Base-by-base conservation (phyloP, 2,888 invertebrate genomes). In the Campoplex capitator region DNA sequence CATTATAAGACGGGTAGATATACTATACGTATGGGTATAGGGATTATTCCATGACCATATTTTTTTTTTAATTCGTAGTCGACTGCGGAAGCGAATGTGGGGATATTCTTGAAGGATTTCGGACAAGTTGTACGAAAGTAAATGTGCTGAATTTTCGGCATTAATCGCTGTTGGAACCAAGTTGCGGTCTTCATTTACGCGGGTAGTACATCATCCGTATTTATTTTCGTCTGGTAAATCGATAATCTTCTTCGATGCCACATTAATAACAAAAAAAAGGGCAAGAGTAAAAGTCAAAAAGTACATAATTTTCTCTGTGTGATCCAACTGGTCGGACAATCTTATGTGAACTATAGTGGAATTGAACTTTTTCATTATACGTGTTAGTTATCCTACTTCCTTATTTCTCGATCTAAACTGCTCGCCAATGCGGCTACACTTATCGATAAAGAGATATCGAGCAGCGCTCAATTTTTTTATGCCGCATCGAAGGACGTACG, bases 371-470 rank as follows among this genome's bases (percentile, higher is more conserved):
- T 58, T 58, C 0, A 11, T 62, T 32, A 23, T 70, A 42, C 23
- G 13, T 4, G 28, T 70, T 45, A 0, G 13, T 51, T 32, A 28
- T 51, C 48, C 71, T 42, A 70, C 28, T 70, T 70, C 16, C 45
- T 71, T 45, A n/a, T 45, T 68, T 54, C 45, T 75, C 28, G 42
- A 82, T n/a, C 74, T 0, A 48, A 45, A 58, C 18, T 23, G 23
- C 23, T 23, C 38, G 38, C 2, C 67, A 71, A 79, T 68, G n/a
- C n/a, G 58, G 45, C 68, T 13, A 38, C 56, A 48, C 48, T 84
- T 79, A 83, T 84, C 84, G 75, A 80, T 75, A 79, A 80, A 70
- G 74, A 84, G 84, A 84, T 79, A 84, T n/a, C 79, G 62, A 16
- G 18, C 28, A 51, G 38, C n/a, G 75, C 79, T 80, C 79, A 74